phyloP scores from a whole-genome alignment of 2,888 invertebrate species.

The Hirtodrosophila confusa region DNA sequence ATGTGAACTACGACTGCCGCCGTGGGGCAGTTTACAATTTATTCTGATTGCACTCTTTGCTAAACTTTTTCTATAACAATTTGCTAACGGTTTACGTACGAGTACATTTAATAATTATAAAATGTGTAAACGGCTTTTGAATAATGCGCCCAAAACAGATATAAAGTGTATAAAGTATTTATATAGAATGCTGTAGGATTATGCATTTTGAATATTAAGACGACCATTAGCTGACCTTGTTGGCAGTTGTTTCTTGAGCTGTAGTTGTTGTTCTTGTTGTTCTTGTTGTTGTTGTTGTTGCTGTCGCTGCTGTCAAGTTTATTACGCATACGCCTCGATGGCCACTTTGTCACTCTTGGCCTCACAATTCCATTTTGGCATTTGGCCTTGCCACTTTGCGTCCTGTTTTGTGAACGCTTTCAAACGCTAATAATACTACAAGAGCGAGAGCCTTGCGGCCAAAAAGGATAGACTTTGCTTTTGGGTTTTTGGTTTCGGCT shows the following conservation, averaged over 20 bases:
- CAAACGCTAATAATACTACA: constrained; percentile 42
- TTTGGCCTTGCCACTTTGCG: constrained; percentile 12
- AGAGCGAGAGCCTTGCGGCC: constrained; percentile 51
- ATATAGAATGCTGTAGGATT: constrained; percentile 52
- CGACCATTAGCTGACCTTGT: constrained; percentile 79
- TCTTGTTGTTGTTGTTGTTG: constrained; percentile 15
- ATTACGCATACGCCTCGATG: constrained; percentile 66
- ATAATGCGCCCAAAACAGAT: constrained; percentile 32
- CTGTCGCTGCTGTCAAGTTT: constrained; percentile 45
- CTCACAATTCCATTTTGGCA: constrained; percentile 2
- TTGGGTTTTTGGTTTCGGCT: constrained; percentile 55
- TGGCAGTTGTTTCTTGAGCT: constrained; percentile 41
- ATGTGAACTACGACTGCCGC: constrained; percentile 59
- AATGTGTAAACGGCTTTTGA: constrained; percentile 46
- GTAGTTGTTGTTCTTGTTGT: constrained; percentile 15
- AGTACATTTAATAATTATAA: constrained; percentile 54
- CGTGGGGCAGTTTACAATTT: constrained; percentile 62
- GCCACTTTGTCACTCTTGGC: constrained; percentile 50
- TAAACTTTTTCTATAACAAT: constrained; percentile 47
- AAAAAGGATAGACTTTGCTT: constrained; percentile 61
- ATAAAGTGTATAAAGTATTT: constrained; percentile 24
- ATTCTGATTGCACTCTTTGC: constrained; percentile 32
- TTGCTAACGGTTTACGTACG: constrained; percentile 51
- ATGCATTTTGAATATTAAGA: constrained; percentile 64
- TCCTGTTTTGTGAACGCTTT: constrained; percentile 31